These are phyloP conservation scores for Cerastis leucographa DNA, from an alignment of 2,888 invertebrate genomes.

Conservation along the genomic window DNA sequence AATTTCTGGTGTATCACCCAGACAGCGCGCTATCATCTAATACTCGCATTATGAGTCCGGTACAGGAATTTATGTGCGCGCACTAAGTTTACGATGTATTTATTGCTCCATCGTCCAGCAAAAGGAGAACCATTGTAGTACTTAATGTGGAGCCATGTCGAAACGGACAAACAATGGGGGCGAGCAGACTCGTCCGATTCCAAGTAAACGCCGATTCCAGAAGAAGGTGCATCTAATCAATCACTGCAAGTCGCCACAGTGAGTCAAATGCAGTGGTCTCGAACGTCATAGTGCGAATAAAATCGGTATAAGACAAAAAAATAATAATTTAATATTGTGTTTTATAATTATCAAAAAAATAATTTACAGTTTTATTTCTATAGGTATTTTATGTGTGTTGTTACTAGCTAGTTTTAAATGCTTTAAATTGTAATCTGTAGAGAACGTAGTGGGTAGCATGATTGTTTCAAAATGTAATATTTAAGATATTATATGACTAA, in stretches of 20 bases:
- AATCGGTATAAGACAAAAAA: too few species aligned
- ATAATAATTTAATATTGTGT: too few species aligned
- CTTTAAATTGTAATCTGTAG: too few species aligned
- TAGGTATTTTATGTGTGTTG: too few species aligned
- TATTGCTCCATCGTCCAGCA: slow-evolving; percentile 75
- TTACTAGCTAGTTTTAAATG: too few species aligned
- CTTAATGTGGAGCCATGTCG: slow-evolving; percentile 76
- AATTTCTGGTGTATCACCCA: slow-evolving; percentile 33
- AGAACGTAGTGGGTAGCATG: too few species aligned
- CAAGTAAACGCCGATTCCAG: slow-evolving; percentile 77
- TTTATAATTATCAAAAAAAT: too few species aligned
- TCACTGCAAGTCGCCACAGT: slow-evolving; percentile 82
- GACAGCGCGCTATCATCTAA: slow-evolving; percentile 66
- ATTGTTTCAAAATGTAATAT: too few species aligned
- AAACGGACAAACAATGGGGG: slow-evolving; percentile 79
- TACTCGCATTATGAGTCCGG: slow-evolving; percentile 72
- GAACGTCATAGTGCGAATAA: too few species aligned
- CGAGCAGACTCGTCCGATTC: slow-evolving; percentile 74
- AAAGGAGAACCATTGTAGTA: slow-evolving; percentile 73
- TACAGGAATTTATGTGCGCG: slow-evolving; percentile 77
- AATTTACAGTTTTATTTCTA: too few species aligned
- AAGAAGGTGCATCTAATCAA: slow-evolving; percentile 89
- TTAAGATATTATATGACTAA: too few species aligned
- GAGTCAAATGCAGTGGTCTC: slow-evolving; percentile 70
- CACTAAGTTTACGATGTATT: slow-evolving; percentile 80